Conservation (phyloP, 2,797 vertebrate species). For the Zalophus californianus region DNA sequence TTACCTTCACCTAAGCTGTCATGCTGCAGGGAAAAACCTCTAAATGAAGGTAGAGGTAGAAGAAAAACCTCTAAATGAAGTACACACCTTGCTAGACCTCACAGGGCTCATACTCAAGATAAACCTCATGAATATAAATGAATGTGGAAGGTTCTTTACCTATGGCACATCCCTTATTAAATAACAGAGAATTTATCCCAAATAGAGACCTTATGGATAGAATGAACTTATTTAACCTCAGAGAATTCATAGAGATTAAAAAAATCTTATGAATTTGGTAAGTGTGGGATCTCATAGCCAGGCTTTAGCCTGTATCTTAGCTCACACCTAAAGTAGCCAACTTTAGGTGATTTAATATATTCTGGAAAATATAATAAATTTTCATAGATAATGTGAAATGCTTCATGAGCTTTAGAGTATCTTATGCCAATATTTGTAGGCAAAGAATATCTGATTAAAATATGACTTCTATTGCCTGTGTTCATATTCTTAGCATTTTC, state of each 20-base stretch:
- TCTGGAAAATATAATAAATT: constrained; percentile 53
- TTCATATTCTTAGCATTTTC: constrained; percentile 47
- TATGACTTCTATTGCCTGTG: background rate
- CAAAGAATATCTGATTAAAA: constrained; percentile 24
- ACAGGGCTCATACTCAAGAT: constrained; percentile 53
- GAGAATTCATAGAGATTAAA: constrained; percentile 42
- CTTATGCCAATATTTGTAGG: background rate
- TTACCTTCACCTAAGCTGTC: constrained; percentile 66
- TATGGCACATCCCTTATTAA: constrained; percentile 60
- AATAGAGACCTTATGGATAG: constrained; percentile 52
- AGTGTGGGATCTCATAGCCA: constrained; percentile 26
- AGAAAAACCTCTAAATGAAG: constrained; percentile 45
- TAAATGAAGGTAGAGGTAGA: constrained; percentile 11
- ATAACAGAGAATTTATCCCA: constrained; percentile 61
- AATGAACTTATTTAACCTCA: constrained; percentile 54
- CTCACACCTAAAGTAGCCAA: constrained; percentile 18
- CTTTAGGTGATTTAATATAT: constrained; percentile 22
- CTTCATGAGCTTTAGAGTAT: background rate
- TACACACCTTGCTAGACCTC: constrained; percentile 60
- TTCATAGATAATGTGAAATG: constrained; percentile 18
- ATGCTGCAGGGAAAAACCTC: constrained; percentile 49
- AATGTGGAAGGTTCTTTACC: constrained; percentile 57
- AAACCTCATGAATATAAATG: constrained; percentile 68
- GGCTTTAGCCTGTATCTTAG: constrained; percentile 27
- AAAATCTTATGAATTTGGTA: constrained; percentile 40